Percentiles rank a stretch among this genome's conserved stretches.
Evolutionary conservation across 2,113 vertebrate species (phyloP).

Genomic region (Gasterosteus aculeatus): DNA sequence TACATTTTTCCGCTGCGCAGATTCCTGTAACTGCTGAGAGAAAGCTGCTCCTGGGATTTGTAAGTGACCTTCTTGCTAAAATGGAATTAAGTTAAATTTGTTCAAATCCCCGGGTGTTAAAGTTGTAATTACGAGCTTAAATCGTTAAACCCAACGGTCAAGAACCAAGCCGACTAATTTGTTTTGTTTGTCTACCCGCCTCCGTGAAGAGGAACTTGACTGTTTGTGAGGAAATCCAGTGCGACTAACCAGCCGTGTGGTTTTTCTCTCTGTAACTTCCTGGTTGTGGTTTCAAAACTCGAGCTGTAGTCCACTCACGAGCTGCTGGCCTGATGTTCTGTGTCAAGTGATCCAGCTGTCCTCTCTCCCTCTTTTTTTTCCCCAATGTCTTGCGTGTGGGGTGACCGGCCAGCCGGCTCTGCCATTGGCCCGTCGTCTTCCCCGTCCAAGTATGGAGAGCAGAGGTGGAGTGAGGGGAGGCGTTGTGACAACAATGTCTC

Average conservation of each 20-base stretch:
- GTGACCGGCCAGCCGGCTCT: conserved; percentile 74
- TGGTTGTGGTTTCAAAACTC: conserved; percentile 24
- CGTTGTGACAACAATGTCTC: conserved; percentile 71
- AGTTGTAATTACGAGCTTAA: conserved; percentile 38
- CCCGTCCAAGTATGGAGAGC: conserved; percentile 80
- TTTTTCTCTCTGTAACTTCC: conserved; percentile 31
- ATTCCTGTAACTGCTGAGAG: neutral
- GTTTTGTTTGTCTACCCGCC: neutral
- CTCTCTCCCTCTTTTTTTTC: conserved; percentile 29
- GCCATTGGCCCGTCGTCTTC: conserved; percentile 82
- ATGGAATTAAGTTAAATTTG: conserved; percentile 35
- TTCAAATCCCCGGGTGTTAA: conserved; percentile 22
- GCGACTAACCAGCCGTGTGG: neutral
- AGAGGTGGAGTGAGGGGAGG: conserved; percentile 58
- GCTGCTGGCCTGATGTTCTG: conserved; percentile 44
- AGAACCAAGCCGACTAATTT: neutral
- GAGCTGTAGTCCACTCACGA: conserved; percentile 10
- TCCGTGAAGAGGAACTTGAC: conserved; percentile 9
- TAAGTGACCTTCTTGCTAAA: neutral
- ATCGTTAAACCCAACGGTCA: conserved; percentile 6
- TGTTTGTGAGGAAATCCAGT: conserved; percentile 15
- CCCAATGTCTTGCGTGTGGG: conserved; percentile 75
- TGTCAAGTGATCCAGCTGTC: conserved; percentile 61
- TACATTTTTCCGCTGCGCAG: neutral
- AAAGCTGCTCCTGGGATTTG: neutral